A percentile compares a stretch with the other conserved stretches of the same genome.
Evolutionary conservation across 2,797 vertebrate genomes (phyloP).

Genomic region (Enteromius fasciolatus): DNA sequence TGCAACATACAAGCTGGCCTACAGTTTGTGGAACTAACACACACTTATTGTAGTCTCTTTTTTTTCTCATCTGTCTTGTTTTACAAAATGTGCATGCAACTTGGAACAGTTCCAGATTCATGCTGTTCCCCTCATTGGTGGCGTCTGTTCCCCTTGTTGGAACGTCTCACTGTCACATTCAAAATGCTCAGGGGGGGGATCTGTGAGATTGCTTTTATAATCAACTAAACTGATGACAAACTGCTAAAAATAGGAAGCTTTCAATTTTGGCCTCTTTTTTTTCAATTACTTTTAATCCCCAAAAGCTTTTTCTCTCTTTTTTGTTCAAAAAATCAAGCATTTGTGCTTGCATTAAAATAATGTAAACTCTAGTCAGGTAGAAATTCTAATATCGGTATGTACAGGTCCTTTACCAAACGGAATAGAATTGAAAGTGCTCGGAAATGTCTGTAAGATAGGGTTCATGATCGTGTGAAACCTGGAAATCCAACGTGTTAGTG

Average conservation of each 20-base stretch:
- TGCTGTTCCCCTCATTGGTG: constrained; percentile 89
- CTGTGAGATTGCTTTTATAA: constrained; percentile 37
- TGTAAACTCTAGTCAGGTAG: constrained; percentile 49
- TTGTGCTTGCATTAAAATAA: constrained; percentile 87
- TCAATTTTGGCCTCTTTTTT: constrained; percentile 55
- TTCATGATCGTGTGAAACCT: constrained; percentile 42
- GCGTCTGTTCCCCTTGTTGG: constrained; percentile 66
- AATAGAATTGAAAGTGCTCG: constrained; percentile 37
- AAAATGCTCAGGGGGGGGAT: constrained; percentile 44
- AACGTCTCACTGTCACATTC: constrained; percentile 52
- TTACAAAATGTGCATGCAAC: constrained; percentile 97
- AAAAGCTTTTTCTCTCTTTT: constrained; percentile 67
- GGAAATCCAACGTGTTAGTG: constrained; percentile 26
- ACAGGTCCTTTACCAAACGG: constrained; percentile 49
- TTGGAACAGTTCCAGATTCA: constrained; percentile 90
- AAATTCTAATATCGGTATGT: constrained; percentile 50
- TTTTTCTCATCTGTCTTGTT: constrained; percentile 81
- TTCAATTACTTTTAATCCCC: constrained; percentile 50
- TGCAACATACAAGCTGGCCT: constrained; percentile 99
- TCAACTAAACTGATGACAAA: constrained; percentile 42
- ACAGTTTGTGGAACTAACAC: constrained; percentile 95
- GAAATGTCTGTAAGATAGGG: constrained; percentile 15
- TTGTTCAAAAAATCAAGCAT: constrained; percentile 81
- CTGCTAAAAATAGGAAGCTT: constrained; percentile 52
- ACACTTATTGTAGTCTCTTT: constrained; percentile 82